Evolutionary conservation across 2,797 vertebrate species (phyloP), one percentile per base, ranked within the genome.

Genomic region (Oryzias dopingdopingensis): DNA sequence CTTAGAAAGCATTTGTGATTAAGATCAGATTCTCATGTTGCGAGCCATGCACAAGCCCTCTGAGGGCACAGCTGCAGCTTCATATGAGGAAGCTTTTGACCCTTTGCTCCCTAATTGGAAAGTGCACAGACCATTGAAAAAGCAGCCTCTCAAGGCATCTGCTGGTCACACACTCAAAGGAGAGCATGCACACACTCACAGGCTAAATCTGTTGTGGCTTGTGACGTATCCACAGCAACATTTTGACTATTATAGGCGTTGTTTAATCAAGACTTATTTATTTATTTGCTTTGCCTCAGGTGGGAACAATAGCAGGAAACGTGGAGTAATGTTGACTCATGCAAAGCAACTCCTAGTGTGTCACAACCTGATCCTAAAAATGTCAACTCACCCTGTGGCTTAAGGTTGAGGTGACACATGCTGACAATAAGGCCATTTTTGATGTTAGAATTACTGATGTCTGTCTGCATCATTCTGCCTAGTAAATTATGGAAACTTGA

Each of bases 31-130:
- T 22, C 20, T 22, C 56, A 61, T 1, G 8, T n/a, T 5, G 45
- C 48, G 10, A 48, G 17, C 13, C 7, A 20, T 51, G 49, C 56
- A 60, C 49, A 42, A 24, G 58, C 4, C 2, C 55, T 42, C 41
- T 20, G 32, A 45, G 6, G 50, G 44, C 0, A 22, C 82, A 79
- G 71, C 65, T 79, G 79, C 72, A 70, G 60, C 62, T 72, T 76
- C 74, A 70, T 70, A 70, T 32, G 48, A 78, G 59, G 76, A 76
- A 76, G 72, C 62, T 5, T 84, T 82, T 82, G 77, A 83, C 75
- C 77, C 76, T 73, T 29, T 15, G 65, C 51, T 56, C 42, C n/a
- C 60, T 69, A 59, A 56, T 23, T 6, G 59, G 58, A 79, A 79
- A 74, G 72, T 73, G 64, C 51, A 57, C 49, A 46, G 48, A 62